Evolutionary conservation across 2,113 vertebrate genomes (phyloP).

Genomic region (Saguinus midas): DNA sequence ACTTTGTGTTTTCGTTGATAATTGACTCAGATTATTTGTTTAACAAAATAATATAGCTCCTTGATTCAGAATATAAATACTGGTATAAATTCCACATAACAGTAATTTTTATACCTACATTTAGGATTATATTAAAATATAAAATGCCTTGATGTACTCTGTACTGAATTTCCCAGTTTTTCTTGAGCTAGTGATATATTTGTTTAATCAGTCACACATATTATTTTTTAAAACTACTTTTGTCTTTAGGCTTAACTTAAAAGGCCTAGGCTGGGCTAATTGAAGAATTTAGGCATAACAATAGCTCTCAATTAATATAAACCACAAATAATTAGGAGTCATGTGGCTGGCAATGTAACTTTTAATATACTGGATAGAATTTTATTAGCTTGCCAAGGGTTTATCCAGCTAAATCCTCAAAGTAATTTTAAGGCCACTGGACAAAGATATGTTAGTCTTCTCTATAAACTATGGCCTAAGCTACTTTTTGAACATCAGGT

Average conservation of each 20-base stretch:
- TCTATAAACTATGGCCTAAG: not conserved
- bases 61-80: not conserved
- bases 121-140: not conserved
- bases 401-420: not conserved
- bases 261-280: not conserved
- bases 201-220: not conserved
- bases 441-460: not conserved
- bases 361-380: not conserved
- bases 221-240: not conserved
- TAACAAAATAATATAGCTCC: not conserved
- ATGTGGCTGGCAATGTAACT: not conserved
- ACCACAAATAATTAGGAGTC: not conserved
- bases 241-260: not conserved
- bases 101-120: not conserved
- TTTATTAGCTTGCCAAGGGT: not conserved
- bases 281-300: not conserved
- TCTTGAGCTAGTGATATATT: not conserved
- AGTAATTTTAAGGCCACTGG: not conserved
- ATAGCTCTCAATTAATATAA: not conserved
- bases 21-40: conserved; percentile 36
- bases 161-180: not conserved
- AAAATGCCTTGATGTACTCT: not conserved
- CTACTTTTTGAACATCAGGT: not conserved
- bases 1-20: conserved; percentile 30
- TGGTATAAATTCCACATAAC: not conserved